Base-by-base conservation (phyloP, 2,888 invertebrate genomes). In the Cotesia congregata region DNA sequence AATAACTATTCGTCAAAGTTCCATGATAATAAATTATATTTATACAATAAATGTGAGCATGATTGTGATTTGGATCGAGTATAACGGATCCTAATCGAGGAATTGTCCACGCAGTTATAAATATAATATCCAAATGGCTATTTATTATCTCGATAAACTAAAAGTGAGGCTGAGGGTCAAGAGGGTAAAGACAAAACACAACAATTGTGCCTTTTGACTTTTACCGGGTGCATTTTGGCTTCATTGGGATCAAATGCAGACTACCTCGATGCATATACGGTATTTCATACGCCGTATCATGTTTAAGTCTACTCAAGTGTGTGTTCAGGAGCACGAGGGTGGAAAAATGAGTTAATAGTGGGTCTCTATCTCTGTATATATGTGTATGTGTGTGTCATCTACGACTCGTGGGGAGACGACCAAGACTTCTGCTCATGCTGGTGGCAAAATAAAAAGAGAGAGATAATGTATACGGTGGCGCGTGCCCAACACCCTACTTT, bases 401-500 rank as follows among this genome's bases (percentile, higher is more conserved):
- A 15, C 15, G 20, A 15, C 77, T 78, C 73, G 74, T 80, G 78
- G 79, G 78, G 77, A 59, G 60, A 41, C 64, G 12, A 30, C 30
- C 30, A 30, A 30, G 30, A 30, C 30, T 30, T 30, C 30, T 30
- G 30, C 30, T 30, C 30, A 30, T 4, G 50, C 75, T 41, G 76
- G 50, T 75, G 72, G 79, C 81, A 83, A 77, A 75, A 75, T 72
- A 79, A 75, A 79, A 70, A 69, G 67, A 65, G 74, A 17, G 75
- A 67, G 76, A 76, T 67, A 75, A 74, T 50, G 77, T 64, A 76
- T 84, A 80, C 30, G 82, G 83, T 83, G 86, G 85, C 88, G 88
- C 86, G 87, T 87, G 88, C 81, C 85, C 81, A 83, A 83, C 85
- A 84, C 84, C 84, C 86, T 84, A 83, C 86, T 87, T 85, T 83